Evolutionary conservation across 2,797 vertebrate genomes (phyloP).

Genomic region (Brotula barbata): DNA sequence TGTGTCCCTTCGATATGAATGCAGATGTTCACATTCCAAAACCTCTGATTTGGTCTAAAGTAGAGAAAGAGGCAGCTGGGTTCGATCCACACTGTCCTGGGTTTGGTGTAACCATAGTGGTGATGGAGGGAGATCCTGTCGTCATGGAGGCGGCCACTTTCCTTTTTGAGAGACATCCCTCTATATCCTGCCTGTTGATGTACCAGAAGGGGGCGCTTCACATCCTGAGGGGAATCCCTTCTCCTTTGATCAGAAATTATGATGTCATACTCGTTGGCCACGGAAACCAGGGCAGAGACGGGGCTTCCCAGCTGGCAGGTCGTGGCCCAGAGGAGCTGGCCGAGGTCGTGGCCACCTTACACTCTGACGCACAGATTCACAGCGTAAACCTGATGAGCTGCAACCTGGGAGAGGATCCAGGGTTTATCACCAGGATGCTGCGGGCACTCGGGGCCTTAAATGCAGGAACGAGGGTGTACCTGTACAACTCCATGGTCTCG

Average conservation of each 20-base stretch:
- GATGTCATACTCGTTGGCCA: constrained; percentile 65
- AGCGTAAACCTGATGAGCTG: constrained; percentile 63
- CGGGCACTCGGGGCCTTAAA: constrained; percentile 30
- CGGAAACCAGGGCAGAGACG: constrained; percentile 38
- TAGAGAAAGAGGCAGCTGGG: background rate
- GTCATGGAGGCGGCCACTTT: constrained; percentile 57
- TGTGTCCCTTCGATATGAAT: background rate
- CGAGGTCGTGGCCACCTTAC: constrained; percentile 45
- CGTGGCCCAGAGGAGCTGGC: constrained; percentile 57
- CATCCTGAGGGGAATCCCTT: constrained; percentile 29
- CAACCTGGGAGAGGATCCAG: constrained; percentile 56
- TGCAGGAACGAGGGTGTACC: constrained; percentile 51
- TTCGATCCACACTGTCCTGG: background rate
- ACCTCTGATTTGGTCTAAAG: background rate
- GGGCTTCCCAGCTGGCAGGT: constrained; percentile 40
- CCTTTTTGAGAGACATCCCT: constrained; percentile 55
- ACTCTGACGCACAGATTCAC: constrained; percentile 12
- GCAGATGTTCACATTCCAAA: constrained; percentile 2
- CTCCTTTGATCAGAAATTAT: constrained; percentile 13
- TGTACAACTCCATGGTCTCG: constrained; percentile 51
- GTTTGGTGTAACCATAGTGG: constrained; percentile 37
- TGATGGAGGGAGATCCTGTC: constrained; percentile 61
- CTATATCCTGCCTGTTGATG: constrained; percentile 53
- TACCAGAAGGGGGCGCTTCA: constrained; percentile 53
- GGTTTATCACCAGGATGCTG: constrained; percentile 53